phyloP scores from a whole-genome alignment of 2,888 invertebrate genomes.

The Andrena camellia region DNA sequence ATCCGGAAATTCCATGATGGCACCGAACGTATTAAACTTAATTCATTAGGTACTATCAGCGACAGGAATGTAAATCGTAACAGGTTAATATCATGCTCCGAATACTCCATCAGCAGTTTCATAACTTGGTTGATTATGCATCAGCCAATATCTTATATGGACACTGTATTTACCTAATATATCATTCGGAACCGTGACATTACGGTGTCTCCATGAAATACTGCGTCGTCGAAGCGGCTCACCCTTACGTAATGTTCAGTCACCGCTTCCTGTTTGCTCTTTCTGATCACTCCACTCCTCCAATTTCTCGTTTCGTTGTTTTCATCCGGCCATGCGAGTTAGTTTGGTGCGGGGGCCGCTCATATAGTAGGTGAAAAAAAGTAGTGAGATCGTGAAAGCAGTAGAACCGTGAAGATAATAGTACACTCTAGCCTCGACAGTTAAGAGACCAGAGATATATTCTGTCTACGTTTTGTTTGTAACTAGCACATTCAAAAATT shows the following conservation, averaged over 20 bases:
- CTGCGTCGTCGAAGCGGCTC: not conserved
- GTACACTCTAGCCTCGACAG: not conserved
- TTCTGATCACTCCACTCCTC: not conserved
- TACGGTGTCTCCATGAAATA: slow-evolving; percentile 17
- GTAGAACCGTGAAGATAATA: not conserved
- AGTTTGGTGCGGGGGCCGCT: no score
- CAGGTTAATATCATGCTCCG: not conserved
- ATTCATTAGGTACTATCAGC: slow-evolving; percentile 7
- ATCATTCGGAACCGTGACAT: slow-evolving; percentile 14
- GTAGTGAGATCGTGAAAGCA: not conserved
- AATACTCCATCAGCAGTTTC: slow-evolving; percentile 23
- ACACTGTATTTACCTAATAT: slow-evolving; percentile 14
- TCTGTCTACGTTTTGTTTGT: no score
- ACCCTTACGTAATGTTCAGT: slow-evolving; percentile 9
- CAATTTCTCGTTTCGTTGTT: not conserved
- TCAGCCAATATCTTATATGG: slow-evolving; percentile 6
- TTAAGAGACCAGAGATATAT: no score
- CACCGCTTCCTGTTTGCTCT: not conserved
- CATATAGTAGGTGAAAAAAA: not conserved
- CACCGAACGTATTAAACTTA: not conserved
- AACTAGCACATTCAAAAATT: no score
- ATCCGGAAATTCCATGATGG: no score
- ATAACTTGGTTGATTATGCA: slow-evolving; percentile 11
- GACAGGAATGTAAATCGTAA: slow-evolving; percentile 13
- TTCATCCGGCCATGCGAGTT: no score